Base-by-base conservation (phyloP, 2,113 vertebrate species). In the Mormoops blainvillei region DNA sequence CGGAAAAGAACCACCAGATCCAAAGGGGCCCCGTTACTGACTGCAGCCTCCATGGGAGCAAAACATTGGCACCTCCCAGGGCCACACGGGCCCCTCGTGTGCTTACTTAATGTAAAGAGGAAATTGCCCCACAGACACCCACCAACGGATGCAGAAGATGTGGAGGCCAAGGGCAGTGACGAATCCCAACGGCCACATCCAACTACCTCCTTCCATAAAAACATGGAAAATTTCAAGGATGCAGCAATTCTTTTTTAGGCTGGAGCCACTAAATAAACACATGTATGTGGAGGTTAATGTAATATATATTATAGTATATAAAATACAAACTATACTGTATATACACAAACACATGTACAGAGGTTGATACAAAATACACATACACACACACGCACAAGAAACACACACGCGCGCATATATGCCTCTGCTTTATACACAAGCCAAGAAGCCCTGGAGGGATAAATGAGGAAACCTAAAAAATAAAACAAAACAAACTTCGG, bases 121-220 rank as follows among this genome's bases (percentile, higher is more conserved):
- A 97, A 98, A 96, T 97, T 97, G 95, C 97, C 50, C 94, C 96
- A 98, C 65, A 90, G 73, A 94, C 38, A 97, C 87, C 41, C 96
- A 95, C 89, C 94, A 97, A 97, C 95, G 63, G 94, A 97, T 12
- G 26, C 52, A 24, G 77, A 95, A 95, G 89, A 89, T 3, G 7
- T 70, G 1, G 20, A 87, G 85, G 87, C 70, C 87, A 76, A 89
- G 67, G 80, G 54, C 41, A 36, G 61, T 81, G 80, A 94, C 52
- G 5, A 86, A 90, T 94, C 80, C 87, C 94, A 97, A 98, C 95
- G 43, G 96, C 76, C 83, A 90, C 45, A 68, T 83, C 78, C 6
- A 7, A 89, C 80, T 52, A 63, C 5, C 74, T 94, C 94, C 81
- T 4, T 1, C 56, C 87, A 43, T 5, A 76, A 77, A 89, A 80